A percentile compares a stretch with the other conserved stretches of the same genome.
phyloP scores from a whole-genome alignment of 1,140 invertebrate genomes.

The Bradynema listronoti region DNA sequence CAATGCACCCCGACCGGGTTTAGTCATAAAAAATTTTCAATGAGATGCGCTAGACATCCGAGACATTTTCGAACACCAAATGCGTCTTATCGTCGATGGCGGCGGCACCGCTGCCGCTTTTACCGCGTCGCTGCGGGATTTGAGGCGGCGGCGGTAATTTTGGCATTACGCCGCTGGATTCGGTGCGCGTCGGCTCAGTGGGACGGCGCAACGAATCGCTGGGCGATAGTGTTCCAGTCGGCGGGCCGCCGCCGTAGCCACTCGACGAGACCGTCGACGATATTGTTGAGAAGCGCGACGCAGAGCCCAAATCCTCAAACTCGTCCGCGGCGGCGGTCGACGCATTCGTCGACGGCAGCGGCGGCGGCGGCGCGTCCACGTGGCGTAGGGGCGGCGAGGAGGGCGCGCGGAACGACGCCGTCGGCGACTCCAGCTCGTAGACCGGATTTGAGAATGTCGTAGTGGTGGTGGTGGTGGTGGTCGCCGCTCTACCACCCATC shows the following conservation, averaged over 20 bases:
- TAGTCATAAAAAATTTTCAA: too few species aligned
- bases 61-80: conserved; percentile 24
- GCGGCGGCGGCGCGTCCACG: neutral
- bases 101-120: conserved; percentile 1
- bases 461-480: conserved; percentile 23
- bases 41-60: conserved; percentile 17
- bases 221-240: neutral
- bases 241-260: neutral
- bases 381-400: neutral
- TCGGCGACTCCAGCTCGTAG: conserved; percentile 47
- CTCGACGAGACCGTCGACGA: neutral
- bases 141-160: conserved; percentile 1
- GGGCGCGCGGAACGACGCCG: conserved; percentile 6
- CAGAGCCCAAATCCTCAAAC: conserved; percentile 26
- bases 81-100: conserved; percentile 18
- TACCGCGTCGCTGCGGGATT: neutral
- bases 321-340: neutral
- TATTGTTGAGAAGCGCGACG: conserved; percentile 30
- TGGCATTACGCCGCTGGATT: conserved; percentile 14
- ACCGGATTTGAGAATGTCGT: conserved; percentile 57
- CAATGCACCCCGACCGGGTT: too few species aligned
- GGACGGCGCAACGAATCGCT: neutral
- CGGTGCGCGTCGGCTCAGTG: conserved; percentile 7
- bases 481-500: conserved; percentile 19
- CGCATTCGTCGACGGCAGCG: neutral